Base-by-base conservation (phyloP, 2,113 vertebrate species). In the Lethenteron camtschaticum region DNA sequence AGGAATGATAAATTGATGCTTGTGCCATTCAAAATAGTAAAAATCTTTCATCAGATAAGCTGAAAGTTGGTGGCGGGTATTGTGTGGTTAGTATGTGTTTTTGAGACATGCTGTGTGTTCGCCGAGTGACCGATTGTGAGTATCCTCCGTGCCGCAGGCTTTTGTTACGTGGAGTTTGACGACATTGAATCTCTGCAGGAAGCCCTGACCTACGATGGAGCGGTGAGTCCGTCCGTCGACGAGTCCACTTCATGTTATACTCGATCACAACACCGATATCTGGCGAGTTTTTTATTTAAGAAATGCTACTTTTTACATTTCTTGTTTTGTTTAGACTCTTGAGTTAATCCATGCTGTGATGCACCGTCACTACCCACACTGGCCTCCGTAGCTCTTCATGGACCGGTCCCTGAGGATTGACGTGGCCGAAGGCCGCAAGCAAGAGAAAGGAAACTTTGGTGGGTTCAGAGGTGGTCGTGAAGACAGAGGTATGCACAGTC, bases 121-220 rank as follows among this genome's bases (percentile, higher is more conserved):
- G n/a, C 63, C 2, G 10, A 16, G 10, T 41, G 41, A 41, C 41
- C 41, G 41, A 41, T 41, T 41, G 41, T 24, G 24, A 24, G 24
- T 41, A 41, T 41, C 41, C 41, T 24, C 63, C 9, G n/a, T 66
- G 24, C 75, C 78, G 0, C 78, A 99, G 94, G 94, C 71, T 99
- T 99, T 82, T 99, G 94, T 87, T 99, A 99, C 71, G 94, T 99
- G 76, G 94, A 99, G 80, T 99, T 99, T 69, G 89, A 99, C 57
- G 94, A 97, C 69, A 79, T 95, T 82, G 90, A 96, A 20, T 95
- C 94, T 68, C 83, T 99, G 77, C 96, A 95, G 82, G 92, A 95
- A 83, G 92, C 94, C 69, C 80, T 99, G 83, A 85, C 87, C 0
- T 99, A 87, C 0, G 92, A 99, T 70, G 89, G 90, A 55, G 92